Conservation (phyloP, 2,797 vertebrate genomes). For the Prunella strophiata region DNA sequence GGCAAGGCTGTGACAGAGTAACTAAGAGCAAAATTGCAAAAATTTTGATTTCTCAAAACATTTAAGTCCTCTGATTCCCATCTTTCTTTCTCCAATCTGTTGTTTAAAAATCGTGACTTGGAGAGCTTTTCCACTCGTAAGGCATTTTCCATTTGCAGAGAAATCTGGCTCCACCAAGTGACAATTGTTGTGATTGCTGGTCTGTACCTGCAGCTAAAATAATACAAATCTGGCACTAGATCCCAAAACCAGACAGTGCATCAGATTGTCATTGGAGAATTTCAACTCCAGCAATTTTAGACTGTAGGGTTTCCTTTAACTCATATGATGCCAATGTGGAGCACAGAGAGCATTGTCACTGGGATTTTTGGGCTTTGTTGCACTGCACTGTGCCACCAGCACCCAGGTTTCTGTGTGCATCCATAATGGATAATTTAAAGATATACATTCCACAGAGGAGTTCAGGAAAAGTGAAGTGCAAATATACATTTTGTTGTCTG, state of each 20-base stretch:
- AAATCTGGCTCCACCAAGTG: conserved; percentile 77
- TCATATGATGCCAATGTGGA: not conserved
- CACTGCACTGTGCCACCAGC: not conserved
- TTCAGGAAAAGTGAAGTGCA: not conserved
- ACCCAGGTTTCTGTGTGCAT: not conserved
- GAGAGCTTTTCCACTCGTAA: not conserved
- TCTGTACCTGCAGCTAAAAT: not conserved
- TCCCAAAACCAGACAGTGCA: not conserved
- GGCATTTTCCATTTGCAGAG: not conserved
- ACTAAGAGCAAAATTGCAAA: not conserved
- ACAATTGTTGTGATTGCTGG: conserved; percentile 18
- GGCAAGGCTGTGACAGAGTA: not conserved
- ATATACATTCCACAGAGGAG: not conserved
- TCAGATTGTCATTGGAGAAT: not conserved
- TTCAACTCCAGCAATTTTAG: not conserved
- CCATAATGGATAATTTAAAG: not conserved
- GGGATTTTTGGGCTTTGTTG: not conserved
- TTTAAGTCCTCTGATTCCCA: not conserved
- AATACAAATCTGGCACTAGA: not conserved
- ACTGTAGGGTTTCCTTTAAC: not conserved
- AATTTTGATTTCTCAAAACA: not conserved
- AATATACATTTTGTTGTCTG: not conserved
- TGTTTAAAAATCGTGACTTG: not conserved
- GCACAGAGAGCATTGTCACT: not conserved
- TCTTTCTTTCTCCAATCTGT: not conserved